Evolutionary conservation across 2,888 invertebrate species (phyloP).

Genomic region (Branchellion lobata): DNA sequence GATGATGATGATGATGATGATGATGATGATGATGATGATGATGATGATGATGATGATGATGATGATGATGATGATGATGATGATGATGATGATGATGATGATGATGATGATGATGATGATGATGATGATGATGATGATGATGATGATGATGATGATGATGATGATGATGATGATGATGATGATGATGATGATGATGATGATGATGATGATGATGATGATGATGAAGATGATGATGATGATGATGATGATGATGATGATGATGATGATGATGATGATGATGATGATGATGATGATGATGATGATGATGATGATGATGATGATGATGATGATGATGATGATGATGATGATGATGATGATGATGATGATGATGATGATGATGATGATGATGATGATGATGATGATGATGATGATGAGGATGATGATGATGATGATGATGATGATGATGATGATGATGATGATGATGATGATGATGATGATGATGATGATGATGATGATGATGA

Average conservation of each 20-base stretch:
- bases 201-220: conserved; percentile 20
- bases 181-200: conserved; percentile 24
- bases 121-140: too few relatives aligned
- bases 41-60: conserved; percentile 11
- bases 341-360: too few relatives aligned
- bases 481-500: conserved; percentile 13
- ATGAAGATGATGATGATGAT: conserved; percentile 24
- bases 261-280: conserved; percentile 11
- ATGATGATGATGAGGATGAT: conserved; percentile 10
- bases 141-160: too few relatives aligned
- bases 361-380: conserved; percentile 17
- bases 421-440: conserved; percentile 14
- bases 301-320: too few relatives aligned
- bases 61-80: too few relatives aligned
- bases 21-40: conserved; percentile 13
- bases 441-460: conserved; percentile 20
- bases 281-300: conserved; percentile 11
- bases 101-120: too few relatives aligned
- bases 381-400: conserved; percentile 26
- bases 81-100: too few relatives aligned
- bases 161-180: not conserved
- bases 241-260: not conserved
- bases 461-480: conserved; percentile 26
- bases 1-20: conserved; percentile 26
- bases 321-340: too few relatives aligned